phyloP scores from a whole-genome alignment of 37 sponge, comb jelly and placozoan genomes.

The Halisarca cf. caerulea region DNA sequence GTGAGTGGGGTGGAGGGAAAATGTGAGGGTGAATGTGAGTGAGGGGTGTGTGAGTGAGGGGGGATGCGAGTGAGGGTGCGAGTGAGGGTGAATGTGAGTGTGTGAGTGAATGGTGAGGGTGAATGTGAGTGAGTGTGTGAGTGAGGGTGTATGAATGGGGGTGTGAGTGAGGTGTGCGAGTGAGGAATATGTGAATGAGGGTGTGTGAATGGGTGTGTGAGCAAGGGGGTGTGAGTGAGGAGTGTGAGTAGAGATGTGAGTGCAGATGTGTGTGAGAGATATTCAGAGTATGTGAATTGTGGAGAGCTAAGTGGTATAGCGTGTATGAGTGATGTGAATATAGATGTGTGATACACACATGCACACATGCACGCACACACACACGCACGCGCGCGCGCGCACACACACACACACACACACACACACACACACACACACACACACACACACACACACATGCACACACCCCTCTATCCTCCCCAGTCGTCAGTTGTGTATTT shows the following conservation, averaged over 20 bases:
- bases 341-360: too few species aligned
- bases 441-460: neutral
- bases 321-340: neutral
- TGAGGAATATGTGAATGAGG: neutral
- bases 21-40: neutral
- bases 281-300: neutral
- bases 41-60: neutral
- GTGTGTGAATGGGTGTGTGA: neutral
- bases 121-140: neutral
- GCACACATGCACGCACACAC: too few species aligned
- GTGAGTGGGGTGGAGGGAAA: constrained; percentile 26
- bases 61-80: neutral
- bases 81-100: neutral
- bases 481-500: constrained; percentile 84
- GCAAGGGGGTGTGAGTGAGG: neutral
- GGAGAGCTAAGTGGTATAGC: neutral
- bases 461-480: neutral
- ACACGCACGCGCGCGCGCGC: too few species aligned
- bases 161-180: neutral
- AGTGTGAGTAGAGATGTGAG: neutral
- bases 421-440: neutral
- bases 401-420: too few species aligned
- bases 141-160: neutral
- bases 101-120: too few species aligned
- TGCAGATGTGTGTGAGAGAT: neutral